A percentile compares a stretch with the other conserved stretches of the same genome.
Conservation (phyloP, 2,888 invertebrate genomes). For the Mongoloraphidia duomilia region DNA sequence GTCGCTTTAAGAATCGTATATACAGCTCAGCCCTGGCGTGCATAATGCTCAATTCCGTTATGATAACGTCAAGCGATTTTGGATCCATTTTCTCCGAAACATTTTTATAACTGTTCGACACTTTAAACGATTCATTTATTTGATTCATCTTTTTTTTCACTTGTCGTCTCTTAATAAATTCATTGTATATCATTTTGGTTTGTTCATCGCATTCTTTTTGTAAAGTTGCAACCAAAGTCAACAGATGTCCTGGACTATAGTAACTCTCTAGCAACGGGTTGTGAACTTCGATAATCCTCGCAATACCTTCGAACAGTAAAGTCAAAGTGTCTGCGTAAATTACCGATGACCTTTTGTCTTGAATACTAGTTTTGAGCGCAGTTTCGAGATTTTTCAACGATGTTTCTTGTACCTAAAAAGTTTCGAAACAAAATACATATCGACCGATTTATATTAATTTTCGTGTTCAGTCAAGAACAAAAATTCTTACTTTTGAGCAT, state of each 20-base stretch:
- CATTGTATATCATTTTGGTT: slow-evolving; percentile 44
- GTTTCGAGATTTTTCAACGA: slow-evolving; percentile 57
- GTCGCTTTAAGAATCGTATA: slow-evolving; percentile 68
- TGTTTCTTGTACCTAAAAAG: slow-evolving; percentile 41
- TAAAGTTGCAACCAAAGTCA: slow-evolving; percentile 54
- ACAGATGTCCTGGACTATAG: slow-evolving; percentile 66
- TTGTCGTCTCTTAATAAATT: slow-evolving; percentile 58
- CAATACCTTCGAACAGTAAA: slow-evolving; percentile 71
- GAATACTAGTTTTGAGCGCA: slow-evolving; percentile 46
- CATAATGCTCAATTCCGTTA: slow-evolving; percentile 83
- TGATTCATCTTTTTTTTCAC: slow-evolving; percentile 45
- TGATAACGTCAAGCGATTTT: slow-evolving; percentile 70
- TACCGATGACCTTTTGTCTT: slow-evolving; percentile 58
- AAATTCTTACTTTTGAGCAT: slow-evolving; percentile 50
- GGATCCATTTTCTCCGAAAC: slow-evolving; percentile 53
- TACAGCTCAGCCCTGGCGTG: slow-evolving; percentile 86
- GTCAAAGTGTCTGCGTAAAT: slow-evolving; percentile 78
- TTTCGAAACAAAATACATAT: not conserved
- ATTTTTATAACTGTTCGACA: slow-evolving; percentile 25
- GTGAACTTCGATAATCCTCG: slow-evolving; percentile 70
- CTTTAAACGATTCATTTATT: slow-evolving; percentile 42
- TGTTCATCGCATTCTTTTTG: slow-evolving; percentile 67
- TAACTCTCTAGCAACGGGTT: slow-evolving; percentile 81
- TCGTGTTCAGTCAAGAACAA: no score
- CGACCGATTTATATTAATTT: no score